Evolutionary conservation across 2,797 vertebrate genomes (phyloP), one percentile per base, ranked within the genome.

Genomic region (Benthosema pterotum): DNA sequence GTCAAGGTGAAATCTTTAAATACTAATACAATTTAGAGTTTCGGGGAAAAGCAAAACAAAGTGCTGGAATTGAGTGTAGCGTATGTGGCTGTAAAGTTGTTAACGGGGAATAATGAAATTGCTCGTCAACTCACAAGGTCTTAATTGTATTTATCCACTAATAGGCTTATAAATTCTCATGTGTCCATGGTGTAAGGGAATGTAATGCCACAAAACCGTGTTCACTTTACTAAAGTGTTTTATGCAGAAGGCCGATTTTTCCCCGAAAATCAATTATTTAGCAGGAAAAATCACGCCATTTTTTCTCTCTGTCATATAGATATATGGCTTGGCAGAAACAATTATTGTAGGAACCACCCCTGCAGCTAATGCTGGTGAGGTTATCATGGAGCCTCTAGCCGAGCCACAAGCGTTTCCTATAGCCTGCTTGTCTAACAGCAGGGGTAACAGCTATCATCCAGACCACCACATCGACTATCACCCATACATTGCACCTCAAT

Each of bases 1-100:
- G 93, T 93, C 94, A 90, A 92, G 92, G 93, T 93, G 93, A 93
- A 93, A 95, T 95, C 94, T 96, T 95, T 96, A 96, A 98, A 94
- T 95, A 95, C 94, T 92, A 91, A 90, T 84, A 81, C 93, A 94
- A 92, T 94, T 96, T 96, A 96, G 94, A 96, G 95, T 93, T 94
- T n/a, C n/a, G 94, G 92, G 88, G 90, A 88, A 94, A 95, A 94
- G 95, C 93, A 94, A 94, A 92, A 91, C 92, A 91, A n/a, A 92
- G 91, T 89, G 89, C 73, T 75, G 66, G 82, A 87, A 94, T 94
- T 90, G 46, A 95, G 93, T 88, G 87, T 83, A 68, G 77, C 83
- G 69, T n/a, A n/a, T n/a, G n/a, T 93, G 92, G 92, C 88, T 89
- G 91, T 93, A 92, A n/a, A 79, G 85, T 85, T 84, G 86, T 89